Base-by-base conservation (phyloP, 2,888 invertebrate species). In the Drosophila lacicola region DNA sequence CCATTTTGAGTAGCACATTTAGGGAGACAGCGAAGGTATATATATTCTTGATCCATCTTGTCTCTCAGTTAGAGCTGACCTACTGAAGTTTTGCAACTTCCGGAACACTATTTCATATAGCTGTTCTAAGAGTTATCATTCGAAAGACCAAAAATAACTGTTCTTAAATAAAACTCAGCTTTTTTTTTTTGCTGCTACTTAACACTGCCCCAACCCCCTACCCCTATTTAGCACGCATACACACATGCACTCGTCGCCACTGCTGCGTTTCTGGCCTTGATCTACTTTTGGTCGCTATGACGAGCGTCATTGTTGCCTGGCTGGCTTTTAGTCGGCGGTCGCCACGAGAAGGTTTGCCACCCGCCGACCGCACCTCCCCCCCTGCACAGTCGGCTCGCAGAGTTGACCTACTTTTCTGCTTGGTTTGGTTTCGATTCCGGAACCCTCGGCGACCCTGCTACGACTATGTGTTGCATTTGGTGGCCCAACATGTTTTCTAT, bases 301-400 rank as follows among this genome's bases (percentile, higher is more conserved):
- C 84, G 73, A 83, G 70, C 83, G 83, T 83, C 88, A 83, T 83
- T 83, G 83, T 83, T 78, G 80, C 70, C 68, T 71, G 51, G 61
- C 44, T 63, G 44, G 53, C n/a, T n/a, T n/a, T n/a, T 45, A 46
- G 63, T 58, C 54, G 29, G 39, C 49, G 41, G 49, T 55, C 55
- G 47, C 57, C 58, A 41, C 34, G 39, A 61, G 46, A 50, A 64
- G 62, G 66, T 47, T 54, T 47, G 55, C 42, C 54, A 25, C 37
- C 49, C 45, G 41, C 25, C 10, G 9, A 17, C 53, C 29, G 29
- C n/a, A 14, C 33, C 33, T 17, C 21, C 14, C 21, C 14, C 2
- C 8, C 5, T 10, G 14, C 81, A 78, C 78, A 58, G 56, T 72
- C 65, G 65, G 55, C 51, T 50, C 62, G 56, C 51, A 88, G 73